Conservation (phyloP, 2,113 vertebrate species). For the Callaeas wilsoni region DNA sequence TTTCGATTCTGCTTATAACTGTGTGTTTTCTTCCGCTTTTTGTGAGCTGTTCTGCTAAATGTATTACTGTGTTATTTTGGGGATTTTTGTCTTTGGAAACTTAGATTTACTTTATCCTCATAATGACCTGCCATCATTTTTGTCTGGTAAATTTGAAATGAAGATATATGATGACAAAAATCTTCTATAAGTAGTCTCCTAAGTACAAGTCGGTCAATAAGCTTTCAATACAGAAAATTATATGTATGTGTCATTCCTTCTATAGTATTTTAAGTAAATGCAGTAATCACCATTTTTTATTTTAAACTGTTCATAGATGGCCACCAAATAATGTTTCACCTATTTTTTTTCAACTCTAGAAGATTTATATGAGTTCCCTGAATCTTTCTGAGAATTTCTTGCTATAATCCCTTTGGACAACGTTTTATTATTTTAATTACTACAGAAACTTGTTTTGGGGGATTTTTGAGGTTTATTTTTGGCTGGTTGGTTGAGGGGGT, state of each 20-base stretch:
- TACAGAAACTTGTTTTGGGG: fast-evolving
- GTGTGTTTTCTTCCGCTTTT: not conserved
- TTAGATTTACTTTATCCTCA: not conserved
- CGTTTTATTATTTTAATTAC: not conserved
- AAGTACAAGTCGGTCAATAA: not conserved
- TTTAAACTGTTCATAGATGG: not conserved
- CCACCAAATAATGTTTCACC: not conserved
- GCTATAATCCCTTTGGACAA: not conserved
- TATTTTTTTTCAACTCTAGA: not conserved
- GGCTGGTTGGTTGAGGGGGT: fast-evolving
- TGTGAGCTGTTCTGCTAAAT: not conserved
- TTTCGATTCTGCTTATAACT: not conserved
- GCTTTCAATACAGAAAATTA: not conserved
- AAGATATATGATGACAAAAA: not conserved
- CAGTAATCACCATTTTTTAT: not conserved
- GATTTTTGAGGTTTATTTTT: fast-evolving
- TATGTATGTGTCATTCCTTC: not conserved
- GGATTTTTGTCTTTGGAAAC: not conserved
- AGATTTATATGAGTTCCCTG: not conserved
- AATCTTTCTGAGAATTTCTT: not conserved
- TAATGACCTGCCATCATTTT: not conserved
- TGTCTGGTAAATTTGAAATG: not conserved
- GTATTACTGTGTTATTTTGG: not conserved
- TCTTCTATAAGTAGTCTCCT: not conserved
- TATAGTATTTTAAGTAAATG: not conserved